Evolutionary conservation across 2,888 invertebrate species (phyloP), one percentile per base, ranked within the genome.

Genomic region (Tridacna crocea): DNA sequence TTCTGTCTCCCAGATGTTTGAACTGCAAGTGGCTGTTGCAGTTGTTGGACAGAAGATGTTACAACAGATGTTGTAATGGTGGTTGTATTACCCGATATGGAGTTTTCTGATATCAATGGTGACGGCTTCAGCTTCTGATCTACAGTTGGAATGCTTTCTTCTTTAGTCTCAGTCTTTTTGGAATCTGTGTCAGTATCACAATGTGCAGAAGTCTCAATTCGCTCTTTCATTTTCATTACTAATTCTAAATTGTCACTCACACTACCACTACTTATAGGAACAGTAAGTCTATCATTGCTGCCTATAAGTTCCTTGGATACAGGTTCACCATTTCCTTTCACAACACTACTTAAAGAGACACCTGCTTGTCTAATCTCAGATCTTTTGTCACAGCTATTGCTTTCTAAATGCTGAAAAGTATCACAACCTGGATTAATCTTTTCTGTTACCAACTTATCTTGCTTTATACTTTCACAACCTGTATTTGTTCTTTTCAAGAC

Each of bases 291-390:
- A 4, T 36, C 36, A 36, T 36, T 36, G 36, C 36, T 70, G 24
- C 11, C 12, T n/a, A 8, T n/a, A 13, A 70, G 17, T 26, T 24
- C 17, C 48, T 51, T 22, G 51, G 47, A 70, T 24, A 70, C 47
- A 70, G 51, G 4, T 48, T 70, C 70, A 70, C 48, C 19, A 24
- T n/a, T 51, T 26, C 26, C 22, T 70, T 55, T 73, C 73, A 73
- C 60, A 73, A 73, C 58, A 60, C 73, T 73, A 68, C 24, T 24
- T 68, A 36, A 61, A 61, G 36, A 36, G 36, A n/a, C 13, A 24
- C n/a, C n/a, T n/a, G 26, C 4, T 61, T 4, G n/a, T 61, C 61
- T 12, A 3, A 17, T 61, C 24, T 22, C 61, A 13, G 61, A 19
- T 55, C 19, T 55, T 2, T 15, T 36, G 36, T 36, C 36, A 36